phyloP scores from a whole-genome alignment of 2,113 vertebrate species.

The Cyprinodon brontotheroides region DNA sequence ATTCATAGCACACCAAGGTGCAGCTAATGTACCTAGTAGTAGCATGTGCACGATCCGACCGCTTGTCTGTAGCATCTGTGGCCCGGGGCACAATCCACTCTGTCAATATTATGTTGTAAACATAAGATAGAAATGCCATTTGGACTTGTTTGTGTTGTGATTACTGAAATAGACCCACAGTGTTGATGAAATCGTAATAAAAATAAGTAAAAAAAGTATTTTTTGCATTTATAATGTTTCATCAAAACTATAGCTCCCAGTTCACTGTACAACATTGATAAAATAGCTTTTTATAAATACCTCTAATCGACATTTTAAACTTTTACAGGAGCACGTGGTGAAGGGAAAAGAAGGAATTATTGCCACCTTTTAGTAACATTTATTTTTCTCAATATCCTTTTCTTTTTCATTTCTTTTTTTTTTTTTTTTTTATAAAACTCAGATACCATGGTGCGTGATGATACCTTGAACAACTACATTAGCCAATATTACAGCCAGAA shows the following conservation, averaged over 20 bases:
- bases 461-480: constrained; percentile 96
- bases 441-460: constrained; percentile 83
- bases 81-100: constrained; percentile 58
- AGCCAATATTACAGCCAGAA: constrained; percentile 91
- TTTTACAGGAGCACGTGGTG: neutral
- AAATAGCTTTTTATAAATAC: neutral
- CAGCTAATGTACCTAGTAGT: constrained; percentile 52
- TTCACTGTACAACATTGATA: neutral
- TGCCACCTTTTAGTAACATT: neutral
- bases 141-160: constrained; percentile 44
- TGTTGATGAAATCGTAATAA: constrained; percentile 18
- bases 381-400: neutral
- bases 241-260: neutral
- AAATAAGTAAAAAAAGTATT: neutral
- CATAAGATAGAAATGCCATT: constrained; percentile 57
- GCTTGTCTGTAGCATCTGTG: constrained; percentile 60
- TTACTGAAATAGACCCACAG: constrained; percentile 45
- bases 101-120: constrained; percentile 72
- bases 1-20: constrained; percentile 53
- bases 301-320: too few species aligned
- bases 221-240: neutral
- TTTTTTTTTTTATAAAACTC: constrained; percentile 24
- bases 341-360: neutral
- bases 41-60: constrained; percentile 38
- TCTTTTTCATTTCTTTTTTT: neutral